Percentiles rank a stretch among this genome's conserved stretches.
Conservation (phyloP, 2,113 vertebrate genomes). For the Eurystomus gularis region DNA sequence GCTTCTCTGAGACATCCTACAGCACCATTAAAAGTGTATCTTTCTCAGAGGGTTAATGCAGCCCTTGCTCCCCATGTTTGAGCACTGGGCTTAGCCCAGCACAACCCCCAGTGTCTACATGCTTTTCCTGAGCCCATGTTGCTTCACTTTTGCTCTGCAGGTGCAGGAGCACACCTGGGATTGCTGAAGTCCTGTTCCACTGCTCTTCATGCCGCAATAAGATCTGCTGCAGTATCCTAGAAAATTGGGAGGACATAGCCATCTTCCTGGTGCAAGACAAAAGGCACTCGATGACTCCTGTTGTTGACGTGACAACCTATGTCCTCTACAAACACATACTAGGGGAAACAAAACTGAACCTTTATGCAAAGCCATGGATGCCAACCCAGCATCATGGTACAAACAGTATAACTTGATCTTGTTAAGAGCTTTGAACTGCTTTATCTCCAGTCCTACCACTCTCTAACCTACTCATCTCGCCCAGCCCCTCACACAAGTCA, state of each 20-base stretch:
- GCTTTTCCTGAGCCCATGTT: not conserved
- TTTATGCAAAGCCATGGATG: not conserved
- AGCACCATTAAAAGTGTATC: not conserved
- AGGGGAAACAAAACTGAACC: not conserved
- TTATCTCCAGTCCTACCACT: not conserved
- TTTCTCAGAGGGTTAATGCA: not conserved
- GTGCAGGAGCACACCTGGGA: fast-evolving
- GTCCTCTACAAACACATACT: not conserved
- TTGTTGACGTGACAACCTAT: not conserved
- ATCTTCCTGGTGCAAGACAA: not conserved
- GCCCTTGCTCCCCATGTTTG: not conserved
- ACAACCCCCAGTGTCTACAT: fast-evolving
- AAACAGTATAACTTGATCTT: not conserved
- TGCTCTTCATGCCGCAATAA: not conserved
- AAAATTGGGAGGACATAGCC: not conserved
- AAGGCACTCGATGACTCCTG: not conserved
- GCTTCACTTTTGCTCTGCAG: not conserved
- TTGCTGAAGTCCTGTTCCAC: not conserved
- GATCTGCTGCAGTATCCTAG: not conserved
- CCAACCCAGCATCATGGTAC: not conserved
- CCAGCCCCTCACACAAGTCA: fast-evolving
- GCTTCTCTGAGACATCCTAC: not conserved
- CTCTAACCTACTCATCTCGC: not conserved
- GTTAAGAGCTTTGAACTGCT: not conserved
- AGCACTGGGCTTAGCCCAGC: not conserved